phyloP scores from a whole-genome alignment of 2,888 invertebrate species.

The Calameuta pallipes region DNA sequence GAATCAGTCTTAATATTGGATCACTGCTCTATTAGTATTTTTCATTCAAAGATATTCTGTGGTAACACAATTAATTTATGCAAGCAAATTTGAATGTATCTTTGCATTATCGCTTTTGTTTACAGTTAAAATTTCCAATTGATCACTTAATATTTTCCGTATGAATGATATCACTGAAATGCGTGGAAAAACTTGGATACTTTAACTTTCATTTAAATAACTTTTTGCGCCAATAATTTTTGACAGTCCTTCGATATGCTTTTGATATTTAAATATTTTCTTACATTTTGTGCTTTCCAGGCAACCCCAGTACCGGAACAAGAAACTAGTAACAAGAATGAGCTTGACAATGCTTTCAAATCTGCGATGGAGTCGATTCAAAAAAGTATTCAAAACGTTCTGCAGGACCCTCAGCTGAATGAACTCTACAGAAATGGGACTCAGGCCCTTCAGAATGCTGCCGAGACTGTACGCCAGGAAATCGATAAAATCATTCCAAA shows the following conservation, averaged over 20 bases:
- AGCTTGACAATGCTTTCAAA: conserved; percentile 16
- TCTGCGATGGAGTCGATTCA: conserved; percentile 28
- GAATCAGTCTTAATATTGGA: background rate
- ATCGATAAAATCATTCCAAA: conserved; percentile 44
- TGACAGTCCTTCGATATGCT: background rate
- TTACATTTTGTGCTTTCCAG: conserved; percentile 2
- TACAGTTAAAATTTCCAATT: background rate
- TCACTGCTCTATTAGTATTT: background rate
- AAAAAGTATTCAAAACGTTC: conserved; percentile 32
- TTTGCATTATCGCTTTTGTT: background rate
- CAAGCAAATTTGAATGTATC: background rate
- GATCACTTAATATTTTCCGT: background rate
- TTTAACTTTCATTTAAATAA: background rate
- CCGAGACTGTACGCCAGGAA: conserved; percentile 36
- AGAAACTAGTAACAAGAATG: conserved; percentile 17
- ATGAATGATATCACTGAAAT: background rate
- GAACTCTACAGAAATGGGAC: conserved; percentile 36
- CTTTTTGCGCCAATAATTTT: background rate
- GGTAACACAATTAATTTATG: background rate
- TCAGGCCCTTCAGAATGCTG: conserved; percentile 35
- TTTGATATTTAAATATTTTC: background rate
- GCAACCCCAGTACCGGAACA: conserved; percentile 17
- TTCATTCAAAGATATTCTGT: background rate
- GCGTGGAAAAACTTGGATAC: background rate
- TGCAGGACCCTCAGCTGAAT: conserved; percentile 38